Evolutionary conservation across 2,888 invertebrate species (phyloP), one percentile per base, ranked within the genome.

Genomic region (Erebia epiphron): DNA sequence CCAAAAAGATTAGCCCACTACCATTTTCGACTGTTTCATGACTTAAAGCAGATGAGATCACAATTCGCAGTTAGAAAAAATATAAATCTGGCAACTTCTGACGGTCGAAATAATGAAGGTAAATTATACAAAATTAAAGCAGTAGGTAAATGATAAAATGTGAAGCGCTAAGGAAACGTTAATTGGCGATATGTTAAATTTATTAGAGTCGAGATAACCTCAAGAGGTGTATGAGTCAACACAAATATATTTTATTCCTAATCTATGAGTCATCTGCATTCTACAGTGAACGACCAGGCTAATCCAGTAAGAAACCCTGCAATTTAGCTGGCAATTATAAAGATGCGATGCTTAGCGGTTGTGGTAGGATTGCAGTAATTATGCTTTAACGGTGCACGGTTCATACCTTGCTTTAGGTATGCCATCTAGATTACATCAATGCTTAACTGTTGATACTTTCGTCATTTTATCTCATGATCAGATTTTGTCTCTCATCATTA

Each of bases 271-370:
- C 62, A 62, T 18, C 62, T 18, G 13, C 61, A 63, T 18, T 49
- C 49, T 8, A 50, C 63, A 50, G 26, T 58, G 21, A 57, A 57
- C 57, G n/a, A 43, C 52, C 52, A 14, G 63, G 26, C 26, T 26
- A 50, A 35, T 63, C 52, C 35, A 63, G 26, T n/a, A 63, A 63
- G 63, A 63, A 63, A 63, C 63, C 63, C 26, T 52, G 52, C 35
- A 63, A 63, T 63, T 63, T 50, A 49, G 49, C 49, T n/a, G 62
- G 63, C 67, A 67, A 67, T 63, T 66, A 69, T 72, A 57, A 63
- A 67, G 69, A 72, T 69, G 66, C 72, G 66, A 67, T 52, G 69
- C 26, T 67, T 63, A 72, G 67, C 61, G 54, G 66, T 67, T 57
- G 72, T 41, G 68, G 64, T 49, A 13, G 57, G 46, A 69, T 72